Evolutionary conservation across 2,888 invertebrate genomes (phyloP).

Genomic region (Campaea margaritaria): DNA sequence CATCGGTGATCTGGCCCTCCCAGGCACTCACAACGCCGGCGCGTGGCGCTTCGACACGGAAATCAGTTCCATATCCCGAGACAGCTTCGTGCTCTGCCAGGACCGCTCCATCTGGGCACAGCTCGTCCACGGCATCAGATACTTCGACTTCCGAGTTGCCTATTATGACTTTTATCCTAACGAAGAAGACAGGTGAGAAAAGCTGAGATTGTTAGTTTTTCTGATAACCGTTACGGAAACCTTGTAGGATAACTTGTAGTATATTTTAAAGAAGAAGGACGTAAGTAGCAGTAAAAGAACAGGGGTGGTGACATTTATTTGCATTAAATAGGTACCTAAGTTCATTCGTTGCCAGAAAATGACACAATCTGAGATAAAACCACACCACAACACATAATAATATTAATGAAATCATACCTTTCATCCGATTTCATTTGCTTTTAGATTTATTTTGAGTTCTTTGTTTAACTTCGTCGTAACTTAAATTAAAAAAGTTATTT

Average conservation of each 20-base stretch:
- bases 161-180: constrained; percentile 82
- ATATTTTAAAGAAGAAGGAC: no score
- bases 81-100: constrained; percentile 85
- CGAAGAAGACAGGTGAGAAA: constrained; percentile 70
- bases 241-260: no score
- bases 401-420: no score
- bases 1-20: constrained; percentile 76
- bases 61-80: constrained; percentile 68
- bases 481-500: constrained; percentile 7
- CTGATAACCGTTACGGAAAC: no score
- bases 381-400: no score
- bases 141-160: constrained; percentile 92
- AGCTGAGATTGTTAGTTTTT: not conserved
- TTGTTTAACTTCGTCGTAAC: not conserved
- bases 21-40: constrained; percentile 85
- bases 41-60: constrained; percentile 81
- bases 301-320: no score
- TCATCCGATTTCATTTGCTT: no score
- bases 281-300: no score
- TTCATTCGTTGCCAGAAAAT: no score
- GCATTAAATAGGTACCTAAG: no score
- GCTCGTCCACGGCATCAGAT: constrained; percentile 93
- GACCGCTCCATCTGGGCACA: constrained; percentile 93
- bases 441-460: no score
- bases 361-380: no score